Conservation (phyloP, 2,888 invertebrate species). For the Calameuta filiformis region DNA sequence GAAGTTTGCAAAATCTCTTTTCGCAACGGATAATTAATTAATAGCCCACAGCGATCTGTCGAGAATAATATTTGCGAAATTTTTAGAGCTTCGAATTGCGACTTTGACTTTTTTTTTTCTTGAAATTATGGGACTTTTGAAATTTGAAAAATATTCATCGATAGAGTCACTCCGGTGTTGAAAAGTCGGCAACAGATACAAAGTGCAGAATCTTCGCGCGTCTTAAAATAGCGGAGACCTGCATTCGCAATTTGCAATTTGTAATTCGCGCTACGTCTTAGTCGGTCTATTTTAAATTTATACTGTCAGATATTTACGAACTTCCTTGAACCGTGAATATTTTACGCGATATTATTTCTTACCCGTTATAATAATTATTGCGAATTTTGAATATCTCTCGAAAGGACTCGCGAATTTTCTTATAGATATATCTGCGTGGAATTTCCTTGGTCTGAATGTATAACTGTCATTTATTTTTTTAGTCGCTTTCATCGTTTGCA, state of each 20-base stretch:
- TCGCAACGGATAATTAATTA: neutral
- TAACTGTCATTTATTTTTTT: neutral
- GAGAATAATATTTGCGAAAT: neutral
- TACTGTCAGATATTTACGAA: neutral
- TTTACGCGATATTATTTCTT: neutral
- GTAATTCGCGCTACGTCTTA: neutral
- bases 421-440: neutral
- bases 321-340: neutral
- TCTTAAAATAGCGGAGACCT: neutral
- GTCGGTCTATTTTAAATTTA: neutral
- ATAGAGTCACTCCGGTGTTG: too few species aligned
- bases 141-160: too few species aligned
- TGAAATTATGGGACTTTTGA: neutral
- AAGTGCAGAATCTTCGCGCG: neutral
- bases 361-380: neutral
- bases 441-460: neutral
- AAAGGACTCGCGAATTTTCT: neutral
- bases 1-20: neutral
- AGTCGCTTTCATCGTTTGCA: neutral
- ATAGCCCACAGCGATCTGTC: neutral
- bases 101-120: neutral
- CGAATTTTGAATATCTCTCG: neutral
- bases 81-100: neutral
- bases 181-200: neutral
- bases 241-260: neutral